Conservation (phyloP, 2,888 invertebrate genomes). For the Caenorhabditis japonica region DNA sequence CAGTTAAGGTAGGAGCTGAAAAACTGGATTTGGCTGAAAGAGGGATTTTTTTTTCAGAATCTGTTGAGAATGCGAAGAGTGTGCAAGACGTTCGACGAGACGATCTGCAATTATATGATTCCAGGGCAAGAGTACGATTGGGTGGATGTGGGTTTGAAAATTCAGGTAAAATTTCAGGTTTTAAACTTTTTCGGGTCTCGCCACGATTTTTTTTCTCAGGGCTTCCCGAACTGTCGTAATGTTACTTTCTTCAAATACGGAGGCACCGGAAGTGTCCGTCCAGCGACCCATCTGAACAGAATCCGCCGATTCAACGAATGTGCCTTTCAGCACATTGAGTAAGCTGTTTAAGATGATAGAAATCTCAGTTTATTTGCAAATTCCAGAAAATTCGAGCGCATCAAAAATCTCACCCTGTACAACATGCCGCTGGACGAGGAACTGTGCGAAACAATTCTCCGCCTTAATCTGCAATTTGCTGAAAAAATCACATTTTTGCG, state of each 20-base stretch:
- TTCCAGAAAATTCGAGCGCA: slow-evolving; percentile 26
- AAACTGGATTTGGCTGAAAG: background rate
- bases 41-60: slow-evolving; percentile 20
- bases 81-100: slow-evolving; percentile 3
- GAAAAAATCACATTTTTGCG: slow-evolving; percentile 22
- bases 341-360: background rate
- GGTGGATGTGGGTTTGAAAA: slow-evolving; percentile 8
- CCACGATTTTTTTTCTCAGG: no score
- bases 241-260: slow-evolving; percentile 16
- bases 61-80: slow-evolving; percentile 20
- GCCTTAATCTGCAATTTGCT: background rate
- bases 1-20: background rate
- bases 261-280: slow-evolving; percentile 11
- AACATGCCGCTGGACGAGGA: slow-evolving; percentile 10
- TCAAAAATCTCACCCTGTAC: slow-evolving; percentile 5
- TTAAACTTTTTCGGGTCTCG: background rate
- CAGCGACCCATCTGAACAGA: slow-evolving; percentile 6
- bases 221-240: background rate
- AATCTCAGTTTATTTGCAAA: background rate
- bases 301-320: slow-evolving; percentile 15
- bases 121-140: slow-evolving; percentile 10
- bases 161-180: background rate
- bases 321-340: slow-evolving; percentile 13
- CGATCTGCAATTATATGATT: slow-evolving; percentile 14
- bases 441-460: slow-evolving; percentile 7